Percentiles rank a stretch among this genome's conserved stretches.
These are phyloP conservation scores for Conomelus anceps DNA, from an alignment of 2,888 invertebrate species.

Conservation along the genomic window DNA sequence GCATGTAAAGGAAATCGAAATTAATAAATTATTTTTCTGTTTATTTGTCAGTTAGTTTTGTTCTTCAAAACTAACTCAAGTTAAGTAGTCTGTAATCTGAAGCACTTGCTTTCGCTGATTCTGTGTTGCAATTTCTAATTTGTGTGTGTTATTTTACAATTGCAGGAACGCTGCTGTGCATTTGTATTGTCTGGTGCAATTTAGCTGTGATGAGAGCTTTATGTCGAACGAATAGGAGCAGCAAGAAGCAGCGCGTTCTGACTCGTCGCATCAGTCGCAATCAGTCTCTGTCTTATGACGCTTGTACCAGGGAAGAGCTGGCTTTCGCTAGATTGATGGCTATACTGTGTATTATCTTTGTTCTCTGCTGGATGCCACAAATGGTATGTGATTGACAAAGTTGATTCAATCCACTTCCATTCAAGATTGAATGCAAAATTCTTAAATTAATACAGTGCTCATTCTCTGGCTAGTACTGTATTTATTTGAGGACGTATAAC, in stretches of 20 bases:
- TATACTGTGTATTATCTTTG: constrained; percentile 71
- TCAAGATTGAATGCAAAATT: too few relatives aligned
- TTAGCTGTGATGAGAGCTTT: constrained; percentile 71
- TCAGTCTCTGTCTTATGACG: constrained; percentile 36
- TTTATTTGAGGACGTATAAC: too few relatives aligned
- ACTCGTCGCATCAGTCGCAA: constrained; percentile 43
- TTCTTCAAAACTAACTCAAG: too few relatives aligned
- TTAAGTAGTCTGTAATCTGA: too few relatives aligned
- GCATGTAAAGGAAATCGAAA: too few relatives aligned
- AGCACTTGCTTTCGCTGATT: too few relatives aligned
- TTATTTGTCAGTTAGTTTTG: too few relatives aligned
- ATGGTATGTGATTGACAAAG: too few relatives aligned
- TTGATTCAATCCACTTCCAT: not conserved
- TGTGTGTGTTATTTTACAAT: not conserved
- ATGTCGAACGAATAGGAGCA: constrained; percentile 26
- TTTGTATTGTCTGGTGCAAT: constrained; percentile 75
- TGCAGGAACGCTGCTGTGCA: constrained; percentile 47
- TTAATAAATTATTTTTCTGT: too few relatives aligned
- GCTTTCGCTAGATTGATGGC: constrained; percentile 82
- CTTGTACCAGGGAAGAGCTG: constrained; percentile 70
- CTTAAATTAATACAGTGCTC: too few relatives aligned
- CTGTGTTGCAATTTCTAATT: too few relatives aligned
- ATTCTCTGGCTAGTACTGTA: too few relatives aligned
- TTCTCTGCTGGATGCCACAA: constrained; percentile 82
- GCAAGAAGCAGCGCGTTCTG: constrained; percentile 42